These are phyloP conservation scores for Drosophila orosa DNA, from an alignment of 1,140 invertebrate species.

Conservation along the genomic window DNA sequence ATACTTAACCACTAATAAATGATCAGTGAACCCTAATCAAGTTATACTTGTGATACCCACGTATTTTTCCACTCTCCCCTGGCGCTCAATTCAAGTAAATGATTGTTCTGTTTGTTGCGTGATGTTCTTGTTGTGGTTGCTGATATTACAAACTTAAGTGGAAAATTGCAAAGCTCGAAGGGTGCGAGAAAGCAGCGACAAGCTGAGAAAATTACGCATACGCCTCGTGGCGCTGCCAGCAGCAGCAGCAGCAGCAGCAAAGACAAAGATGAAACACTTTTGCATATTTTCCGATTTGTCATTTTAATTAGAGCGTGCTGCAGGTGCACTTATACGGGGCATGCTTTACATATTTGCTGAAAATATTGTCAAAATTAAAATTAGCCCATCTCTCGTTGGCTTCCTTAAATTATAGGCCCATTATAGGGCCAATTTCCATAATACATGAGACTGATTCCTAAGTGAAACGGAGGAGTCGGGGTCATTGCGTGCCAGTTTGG, in stretches of 20 bases:
- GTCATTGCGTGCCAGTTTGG: constrained; percentile 28
- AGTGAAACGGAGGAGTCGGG: not conserved
- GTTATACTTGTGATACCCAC: not conserved
- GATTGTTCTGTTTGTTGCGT: constrained; percentile 50
- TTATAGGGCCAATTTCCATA: constrained; percentile 46
- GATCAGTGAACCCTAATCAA: not conserved
- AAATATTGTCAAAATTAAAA: constrained; percentile 23
- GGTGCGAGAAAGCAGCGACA: constrained; percentile 25
- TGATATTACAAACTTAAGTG: constrained; percentile 33
- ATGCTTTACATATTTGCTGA: not conserved
- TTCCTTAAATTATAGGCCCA: constrained; percentile 35
- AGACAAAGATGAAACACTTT: constrained; percentile 34
- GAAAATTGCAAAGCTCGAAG: constrained; percentile 46
- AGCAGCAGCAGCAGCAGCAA: constrained; percentile 10
- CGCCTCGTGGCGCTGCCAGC: constrained; percentile 17
- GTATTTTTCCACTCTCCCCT: not conserved
- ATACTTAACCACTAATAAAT: not conserved
- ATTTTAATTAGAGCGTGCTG: constrained; percentile 55
- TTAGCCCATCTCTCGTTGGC: constrained; percentile 12
- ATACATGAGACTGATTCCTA: constrained; percentile 9
- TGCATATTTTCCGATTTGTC: constrained; percentile 42
- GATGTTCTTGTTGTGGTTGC: not conserved
- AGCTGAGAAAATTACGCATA: constrained; percentile 50
- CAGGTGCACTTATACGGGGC: constrained; percentile 21
- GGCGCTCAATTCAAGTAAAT: constrained; percentile 32